These are phyloP conservation scores for Heloderma charlesbogerti DNA, from an alignment of 2,113 vertebrate genomes.

Conservation along the genomic window DNA sequence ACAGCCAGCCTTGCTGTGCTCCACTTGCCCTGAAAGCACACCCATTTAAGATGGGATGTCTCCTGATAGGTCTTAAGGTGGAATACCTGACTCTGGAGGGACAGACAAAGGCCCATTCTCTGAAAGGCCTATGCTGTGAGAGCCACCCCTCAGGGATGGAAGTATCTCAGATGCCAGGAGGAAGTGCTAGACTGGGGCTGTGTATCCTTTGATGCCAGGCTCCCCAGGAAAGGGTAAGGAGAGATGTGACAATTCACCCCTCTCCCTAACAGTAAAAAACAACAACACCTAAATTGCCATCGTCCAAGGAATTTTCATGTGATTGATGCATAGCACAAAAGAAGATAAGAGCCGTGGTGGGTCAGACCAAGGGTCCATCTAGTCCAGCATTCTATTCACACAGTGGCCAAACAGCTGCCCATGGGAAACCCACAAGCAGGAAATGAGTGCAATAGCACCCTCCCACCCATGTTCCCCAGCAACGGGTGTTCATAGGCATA, in stretches of 20 bases:
- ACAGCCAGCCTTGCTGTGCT: not conserved
- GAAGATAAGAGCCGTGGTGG: too few relatives aligned
- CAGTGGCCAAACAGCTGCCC: too few relatives aligned
- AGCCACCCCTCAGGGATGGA: not conserved
- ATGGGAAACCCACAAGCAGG: too few relatives aligned
- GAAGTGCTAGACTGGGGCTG: not conserved
- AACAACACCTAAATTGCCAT: not conserved
- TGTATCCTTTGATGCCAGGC: not conserved
- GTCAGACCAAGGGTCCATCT: too few relatives aligned
- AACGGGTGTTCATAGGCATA: too few relatives aligned
- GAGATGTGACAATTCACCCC: not conserved
- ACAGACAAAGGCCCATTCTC: not conserved
- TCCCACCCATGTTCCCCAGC: too few relatives aligned
- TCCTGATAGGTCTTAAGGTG: not conserved
- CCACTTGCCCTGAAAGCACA: not conserved
- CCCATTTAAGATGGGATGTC: not conserved
- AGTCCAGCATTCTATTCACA: too few relatives aligned
- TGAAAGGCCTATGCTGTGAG: not conserved
- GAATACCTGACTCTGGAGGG: not conserved
- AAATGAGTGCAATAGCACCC: too few relatives aligned
- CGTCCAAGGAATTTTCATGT: not conserved
- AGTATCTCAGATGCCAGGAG: not conserved
- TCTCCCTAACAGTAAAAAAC: not conserved
- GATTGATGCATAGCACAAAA: not conserved
- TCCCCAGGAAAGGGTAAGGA: not conserved